These are phyloP conservation scores for Drosophila punjabiensis DNA, from an alignment of 1,140 invertebrate species.

Conservation along the genomic window DNA sequence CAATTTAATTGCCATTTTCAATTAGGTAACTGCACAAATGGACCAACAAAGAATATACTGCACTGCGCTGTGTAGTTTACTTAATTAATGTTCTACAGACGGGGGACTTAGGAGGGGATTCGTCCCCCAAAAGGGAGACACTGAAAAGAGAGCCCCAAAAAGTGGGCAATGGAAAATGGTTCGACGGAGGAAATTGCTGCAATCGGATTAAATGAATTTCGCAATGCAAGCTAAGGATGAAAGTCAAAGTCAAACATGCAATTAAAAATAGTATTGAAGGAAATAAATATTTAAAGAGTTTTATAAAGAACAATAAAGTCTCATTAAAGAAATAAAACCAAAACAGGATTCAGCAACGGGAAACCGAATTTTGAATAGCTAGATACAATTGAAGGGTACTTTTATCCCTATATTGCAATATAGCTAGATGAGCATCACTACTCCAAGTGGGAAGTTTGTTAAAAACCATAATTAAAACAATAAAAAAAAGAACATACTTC, in stretches of 20 bases:
- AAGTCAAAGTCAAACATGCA: not conserved
- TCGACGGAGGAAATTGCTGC: constrained; percentile 7
- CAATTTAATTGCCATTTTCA: constrained; percentile 76
- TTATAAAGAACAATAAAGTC: too few relatives aligned
- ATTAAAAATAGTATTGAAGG: not conserved
- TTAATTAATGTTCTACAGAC: constrained; percentile 42
- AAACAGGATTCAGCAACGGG: too few relatives aligned
- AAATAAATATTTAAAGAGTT: too few relatives aligned
- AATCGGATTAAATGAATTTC: constrained; percentile 20
- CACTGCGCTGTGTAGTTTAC: constrained; percentile 39
- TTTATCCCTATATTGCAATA: too few relatives aligned
- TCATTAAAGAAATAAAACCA: too few relatives aligned
- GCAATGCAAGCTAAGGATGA: not conserved
- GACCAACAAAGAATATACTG: constrained; percentile 38
- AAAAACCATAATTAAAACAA: too few relatives aligned
- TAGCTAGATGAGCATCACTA: too few relatives aligned
- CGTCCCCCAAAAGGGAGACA: too few relatives aligned
- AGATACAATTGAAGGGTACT: too few relatives aligned
- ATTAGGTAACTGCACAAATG: constrained; percentile 63
- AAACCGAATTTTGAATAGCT: too few relatives aligned
- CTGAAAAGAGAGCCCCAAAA: constrained; percentile 16
- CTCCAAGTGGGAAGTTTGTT: too few relatives aligned
- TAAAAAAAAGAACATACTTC: too few relatives aligned
- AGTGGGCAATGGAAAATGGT: constrained; percentile 34
- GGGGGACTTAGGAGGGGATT: constrained; percentile 11